These are phyloP conservation scores for Cheilosia grossa DNA, from an alignment of 2,888 invertebrate species.

Conservation along the genomic window DNA sequence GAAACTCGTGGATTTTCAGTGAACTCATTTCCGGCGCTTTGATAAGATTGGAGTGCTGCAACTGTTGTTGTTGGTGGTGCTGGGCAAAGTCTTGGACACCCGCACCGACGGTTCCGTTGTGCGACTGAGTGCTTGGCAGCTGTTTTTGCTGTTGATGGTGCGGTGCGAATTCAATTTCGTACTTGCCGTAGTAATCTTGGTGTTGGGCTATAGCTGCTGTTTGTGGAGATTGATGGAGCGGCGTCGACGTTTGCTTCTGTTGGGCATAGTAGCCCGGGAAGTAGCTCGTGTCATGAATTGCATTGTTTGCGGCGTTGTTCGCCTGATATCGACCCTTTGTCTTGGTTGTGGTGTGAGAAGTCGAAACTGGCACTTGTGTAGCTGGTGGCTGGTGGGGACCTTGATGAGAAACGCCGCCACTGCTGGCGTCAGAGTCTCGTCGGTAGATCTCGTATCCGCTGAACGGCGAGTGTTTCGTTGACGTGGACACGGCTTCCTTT, in stretches of 20 bases:
- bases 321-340: constrained; percentile 57
- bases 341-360: constrained; percentile 48
- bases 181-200: constrained; percentile 82
- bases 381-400: constrained; percentile 72
- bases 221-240: constrained; percentile 74
- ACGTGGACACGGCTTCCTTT: constrained; percentile 83
- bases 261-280: constrained; percentile 81
- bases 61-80: constrained; percentile 75
- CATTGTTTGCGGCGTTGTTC: constrained; percentile 60
- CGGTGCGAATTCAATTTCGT: constrained; percentile 80
- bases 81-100: constrained; percentile 56
- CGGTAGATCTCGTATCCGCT: constrained; percentile 80
- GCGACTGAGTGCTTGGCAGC: constrained; percentile 63
- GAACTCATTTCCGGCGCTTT: constrained; percentile 75
- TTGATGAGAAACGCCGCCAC: constrained; percentile 75
- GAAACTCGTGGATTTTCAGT: constrained; percentile 78
- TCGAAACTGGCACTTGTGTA: constrained; percentile 56
- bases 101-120: constrained; percentile 47
- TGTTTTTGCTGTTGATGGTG: constrained; percentile 78
- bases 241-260: constrained; percentile 76
- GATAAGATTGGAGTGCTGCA: constrained; percentile 75
- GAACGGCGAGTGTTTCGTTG: constrained; percentile 81
- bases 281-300: constrained; percentile 78
- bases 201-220: constrained; percentile 46
- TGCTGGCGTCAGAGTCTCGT: constrained; percentile 78